Conservation (phyloP, 2,888 invertebrate genomes). For the Drosophila neutralis region DNA sequence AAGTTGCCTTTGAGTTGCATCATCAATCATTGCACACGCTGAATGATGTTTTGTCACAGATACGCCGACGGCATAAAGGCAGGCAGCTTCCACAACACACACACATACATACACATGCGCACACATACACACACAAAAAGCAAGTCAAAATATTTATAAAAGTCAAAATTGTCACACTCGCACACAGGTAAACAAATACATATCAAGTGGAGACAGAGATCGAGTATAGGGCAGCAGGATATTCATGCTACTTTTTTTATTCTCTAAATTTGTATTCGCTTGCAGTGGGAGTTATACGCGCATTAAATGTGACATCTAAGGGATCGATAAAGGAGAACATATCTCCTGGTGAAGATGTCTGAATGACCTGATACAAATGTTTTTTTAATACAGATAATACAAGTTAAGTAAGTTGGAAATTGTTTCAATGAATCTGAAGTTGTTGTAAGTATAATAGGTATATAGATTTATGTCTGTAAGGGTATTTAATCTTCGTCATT, state of each 20-base stretch:
- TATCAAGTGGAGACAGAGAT: slow-evolving; percentile 32
- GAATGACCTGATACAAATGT: not conserved
- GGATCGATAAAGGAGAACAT: not conserved
- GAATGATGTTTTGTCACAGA: slow-evolving; percentile 81
- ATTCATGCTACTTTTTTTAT: slow-evolving; percentile 25
- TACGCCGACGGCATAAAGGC: slow-evolving; percentile 63
- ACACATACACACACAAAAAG: slow-evolving; percentile 29
- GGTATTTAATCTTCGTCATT: slow-evolving; percentile 5
- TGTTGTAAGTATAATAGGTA: not conserved
- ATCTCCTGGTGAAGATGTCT: not conserved
- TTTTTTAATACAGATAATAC: not conserved
- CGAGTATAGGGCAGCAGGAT: slow-evolving; percentile 32
- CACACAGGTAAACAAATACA: slow-evolving; percentile 18
- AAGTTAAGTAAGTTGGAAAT: not conserved
- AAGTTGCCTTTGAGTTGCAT: slow-evolving; percentile 79
- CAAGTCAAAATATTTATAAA: slow-evolving; percentile 81
- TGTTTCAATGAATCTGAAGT: not conserved
- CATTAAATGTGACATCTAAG: not conserved
- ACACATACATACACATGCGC: slow-evolving; percentile 19
- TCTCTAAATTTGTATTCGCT: not conserved
- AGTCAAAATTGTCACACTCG: slow-evolving; percentile 77
- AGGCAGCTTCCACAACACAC: slow-evolving; percentile 28
- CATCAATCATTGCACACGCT: slow-evolving; percentile 80
- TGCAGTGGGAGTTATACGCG: not conserved
- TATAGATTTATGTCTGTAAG: not conserved